A percentile compares a stretch with the other conserved stretches of the same genome.
Evolutionary conservation across 2,797 vertebrate species (phyloP).

Genomic region (Phyllotis vaccarum): DNA sequence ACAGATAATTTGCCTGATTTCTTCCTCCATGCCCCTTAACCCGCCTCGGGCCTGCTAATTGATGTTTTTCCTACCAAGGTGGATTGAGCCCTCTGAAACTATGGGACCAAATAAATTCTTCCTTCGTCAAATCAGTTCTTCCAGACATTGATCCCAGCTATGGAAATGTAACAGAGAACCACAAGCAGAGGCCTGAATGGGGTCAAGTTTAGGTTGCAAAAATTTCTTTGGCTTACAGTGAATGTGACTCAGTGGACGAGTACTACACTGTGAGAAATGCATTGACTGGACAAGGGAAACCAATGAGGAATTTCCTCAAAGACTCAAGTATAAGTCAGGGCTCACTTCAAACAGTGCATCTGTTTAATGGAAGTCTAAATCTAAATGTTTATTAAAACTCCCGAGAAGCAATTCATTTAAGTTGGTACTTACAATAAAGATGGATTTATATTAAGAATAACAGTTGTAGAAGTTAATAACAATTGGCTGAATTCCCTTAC

Average conservation of each 20-base stretch:
- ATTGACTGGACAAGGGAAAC: background rate
- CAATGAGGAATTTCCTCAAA: background rate
- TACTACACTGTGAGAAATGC: background rate
- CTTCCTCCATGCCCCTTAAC: background rate
- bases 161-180: background rate
- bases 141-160: background rate
- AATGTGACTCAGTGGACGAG: background rate
- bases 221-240: background rate
- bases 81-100: background rate
- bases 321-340: background rate
- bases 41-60: background rate
- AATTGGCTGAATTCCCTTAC: background rate
- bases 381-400: background rate
- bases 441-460: background rate
- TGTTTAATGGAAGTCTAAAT: background rate
- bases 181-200: background rate
- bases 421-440: background rate
- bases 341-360: background rate
- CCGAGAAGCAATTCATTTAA: background rate
- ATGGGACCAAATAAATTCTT: background rate
- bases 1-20: background rate
- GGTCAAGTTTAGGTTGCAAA: background rate
- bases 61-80: background rate
- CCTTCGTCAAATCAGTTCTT: background rate
- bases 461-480: background rate